Conservation (phyloP, 2,888 invertebrate species). For the Coleophora flavipennella region DNA sequence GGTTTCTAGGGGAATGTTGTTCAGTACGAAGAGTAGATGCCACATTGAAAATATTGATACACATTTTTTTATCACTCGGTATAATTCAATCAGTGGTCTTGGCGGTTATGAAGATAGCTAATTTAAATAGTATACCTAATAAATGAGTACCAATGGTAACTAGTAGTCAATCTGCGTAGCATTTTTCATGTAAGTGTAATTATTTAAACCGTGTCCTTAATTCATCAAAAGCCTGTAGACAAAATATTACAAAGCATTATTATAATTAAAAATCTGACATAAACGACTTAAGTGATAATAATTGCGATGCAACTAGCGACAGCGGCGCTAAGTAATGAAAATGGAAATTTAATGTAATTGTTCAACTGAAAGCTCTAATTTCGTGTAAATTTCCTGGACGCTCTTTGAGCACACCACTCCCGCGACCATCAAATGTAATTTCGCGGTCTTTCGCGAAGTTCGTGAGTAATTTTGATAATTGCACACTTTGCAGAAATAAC, state of each 20-base stretch:
- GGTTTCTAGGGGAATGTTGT: too few relatives aligned
- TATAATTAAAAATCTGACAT: constrained; percentile 28
- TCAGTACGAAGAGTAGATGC: too few relatives aligned
- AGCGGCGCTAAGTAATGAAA: constrained; percentile 35
- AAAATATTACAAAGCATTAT: constrained; percentile 10
- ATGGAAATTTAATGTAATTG: constrained; percentile 18
- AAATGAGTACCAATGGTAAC: too few relatives aligned
- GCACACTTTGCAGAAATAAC: neutral
- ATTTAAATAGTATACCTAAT: too few relatives aligned
- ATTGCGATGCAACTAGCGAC: constrained; percentile 22
- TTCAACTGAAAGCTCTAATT: too few relatives aligned
- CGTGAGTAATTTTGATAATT: constrained; percentile 1
- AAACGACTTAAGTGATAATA: constrained; percentile 32
- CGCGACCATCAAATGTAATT: neutral
- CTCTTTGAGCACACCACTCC: neutral
- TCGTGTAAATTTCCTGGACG: too few relatives aligned
- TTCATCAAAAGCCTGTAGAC: constrained; percentile 5
- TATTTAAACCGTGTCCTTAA: constrained; percentile 1
- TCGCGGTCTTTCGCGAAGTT: constrained; percentile 3
- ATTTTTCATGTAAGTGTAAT: too few relatives aligned
- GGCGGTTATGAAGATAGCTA: too few relatives aligned
- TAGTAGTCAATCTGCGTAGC: too few relatives aligned
- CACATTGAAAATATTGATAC: too few relatives aligned
- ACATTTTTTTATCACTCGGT: too few relatives aligned
- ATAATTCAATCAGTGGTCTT: too few relatives aligned